Evolutionary conservation across 2,113 vertebrate genomes (phyloP).

Genomic region (Pleuronectes platessa): DNA sequence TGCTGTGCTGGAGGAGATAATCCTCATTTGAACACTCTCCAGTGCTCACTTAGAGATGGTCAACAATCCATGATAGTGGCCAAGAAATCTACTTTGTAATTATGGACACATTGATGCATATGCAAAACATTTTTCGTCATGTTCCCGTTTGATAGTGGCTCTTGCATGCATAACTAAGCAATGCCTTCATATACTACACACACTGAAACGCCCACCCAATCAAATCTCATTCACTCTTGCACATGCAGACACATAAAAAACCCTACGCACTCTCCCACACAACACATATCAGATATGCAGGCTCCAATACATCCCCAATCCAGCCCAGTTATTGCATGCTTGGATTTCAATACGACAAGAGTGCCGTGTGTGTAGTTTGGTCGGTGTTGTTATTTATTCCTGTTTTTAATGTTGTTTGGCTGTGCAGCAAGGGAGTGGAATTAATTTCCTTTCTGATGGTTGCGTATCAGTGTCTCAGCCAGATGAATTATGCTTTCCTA

Average conservation of each 20-base stretch:
- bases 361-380: slow-evolving; percentile 50
- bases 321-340: slow-evolving; percentile 71
- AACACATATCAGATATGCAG: slow-evolving; percentile 72
- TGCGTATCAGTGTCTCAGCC: slow-evolving; percentile 78
- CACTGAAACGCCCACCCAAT: slow-evolving; percentile 72
- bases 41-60: slow-evolving; percentile 68
- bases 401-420: slow-evolving; percentile 77
- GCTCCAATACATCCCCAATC: slow-evolving; percentile 52
- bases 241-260: slow-evolving; percentile 52
- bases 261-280: slow-evolving; percentile 60
- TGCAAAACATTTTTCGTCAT: slow-evolving; percentile 64
- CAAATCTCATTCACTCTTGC: slow-evolving; percentile 71
- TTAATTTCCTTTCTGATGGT: slow-evolving; percentile 83
- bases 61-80: slow-evolving; percentile 67
- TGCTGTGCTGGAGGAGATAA: slow-evolving; percentile 71
- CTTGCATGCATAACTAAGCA: slow-evolving; percentile 62
- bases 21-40: slow-evolving; percentile 71
- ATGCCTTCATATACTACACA: slow-evolving; percentile 60
- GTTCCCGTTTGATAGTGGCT: slow-evolving; percentile 66
- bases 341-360: slow-evolving; percentile 64
- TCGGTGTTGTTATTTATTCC: slow-evolving; percentile 78
- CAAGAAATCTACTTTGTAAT: slow-evolving; percentile 75
- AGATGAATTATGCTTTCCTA: slow-evolving; percentile 81
- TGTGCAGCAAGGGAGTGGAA: slow-evolving; percentile 71
- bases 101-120: slow-evolving; percentile 73